These are phyloP conservation scores for Trichogramma evanescens DNA, from an alignment of 2,888 invertebrate genomes.

Conservation along the genomic window DNA sequence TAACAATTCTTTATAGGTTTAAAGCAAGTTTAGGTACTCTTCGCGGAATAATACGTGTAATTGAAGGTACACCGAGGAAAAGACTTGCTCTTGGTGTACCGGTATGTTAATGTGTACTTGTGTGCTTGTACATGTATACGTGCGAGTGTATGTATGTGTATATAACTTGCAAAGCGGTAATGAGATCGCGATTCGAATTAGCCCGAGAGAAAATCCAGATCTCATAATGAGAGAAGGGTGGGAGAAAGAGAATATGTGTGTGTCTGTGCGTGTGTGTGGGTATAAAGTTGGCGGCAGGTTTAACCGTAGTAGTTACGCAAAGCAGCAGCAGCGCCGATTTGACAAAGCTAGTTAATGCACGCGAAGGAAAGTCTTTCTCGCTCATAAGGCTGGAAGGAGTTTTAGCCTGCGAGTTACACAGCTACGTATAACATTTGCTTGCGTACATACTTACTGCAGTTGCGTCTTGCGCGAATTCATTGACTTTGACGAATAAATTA, in stretches of 20 bases:
- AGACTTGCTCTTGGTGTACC: too few relatives aligned
- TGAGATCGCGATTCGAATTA: too few relatives aligned
- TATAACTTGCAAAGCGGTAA: too few relatives aligned
- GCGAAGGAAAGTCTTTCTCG: constrained; percentile 16
- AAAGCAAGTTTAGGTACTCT: too few relatives aligned
- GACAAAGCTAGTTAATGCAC: constrained; percentile 22
- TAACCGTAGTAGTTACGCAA: constrained; percentile 5
- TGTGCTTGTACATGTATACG: too few relatives aligned
- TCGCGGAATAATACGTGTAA: too few relatives aligned
- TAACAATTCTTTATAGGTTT: too few relatives aligned
- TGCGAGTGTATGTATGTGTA: too few relatives aligned
- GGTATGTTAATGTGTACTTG: too few relatives aligned
- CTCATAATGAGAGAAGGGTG: constrained; percentile 2
- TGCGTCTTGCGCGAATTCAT: constrained; percentile 3
- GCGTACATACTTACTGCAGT: neutral
- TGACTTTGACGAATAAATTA: constrained; percentile 27
- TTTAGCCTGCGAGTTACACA: constrained; percentile 8
- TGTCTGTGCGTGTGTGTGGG: too few relatives aligned
- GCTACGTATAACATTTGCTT: constrained; percentile 2
- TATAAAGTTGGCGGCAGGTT: neutral
- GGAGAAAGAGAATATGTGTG: constrained; percentile 20
- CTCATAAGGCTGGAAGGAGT: neutral
- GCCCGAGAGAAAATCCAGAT: too few relatives aligned
- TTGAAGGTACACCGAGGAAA: too few relatives aligned
- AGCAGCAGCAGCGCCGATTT: constrained; percentile 12